phyloP scores from a whole-genome alignment of 2,888 invertebrate species.

The Alloplasta piceator region DNA sequence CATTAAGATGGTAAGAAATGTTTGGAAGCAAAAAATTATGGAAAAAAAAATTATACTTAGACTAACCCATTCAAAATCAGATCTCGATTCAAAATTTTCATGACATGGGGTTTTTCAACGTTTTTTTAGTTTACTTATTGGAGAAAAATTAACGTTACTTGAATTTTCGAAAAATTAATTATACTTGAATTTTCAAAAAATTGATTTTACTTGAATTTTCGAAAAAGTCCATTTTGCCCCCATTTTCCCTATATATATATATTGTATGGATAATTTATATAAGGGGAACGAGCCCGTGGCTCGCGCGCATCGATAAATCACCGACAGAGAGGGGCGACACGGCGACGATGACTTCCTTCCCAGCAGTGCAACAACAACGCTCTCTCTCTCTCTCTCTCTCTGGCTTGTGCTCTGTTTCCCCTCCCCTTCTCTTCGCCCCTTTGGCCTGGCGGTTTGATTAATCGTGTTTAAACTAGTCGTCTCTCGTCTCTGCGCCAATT shows the following conservation, averaged over 20 bases:
- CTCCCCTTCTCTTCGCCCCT: constrained; percentile 40
- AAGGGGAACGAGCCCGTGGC: constrained; percentile 52
- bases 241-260: neutral
- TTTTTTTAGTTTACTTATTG: too few species aligned
- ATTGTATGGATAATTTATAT: constrained; percentile 22
- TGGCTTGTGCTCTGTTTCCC: constrained; percentile 31
- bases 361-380: constrained; percentile 57
- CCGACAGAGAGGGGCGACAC: constrained; percentile 23
- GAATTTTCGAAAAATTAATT: too few species aligned
- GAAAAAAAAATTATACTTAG: neutral
- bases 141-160: too few species aligned
- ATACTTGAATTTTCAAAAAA: too few species aligned
- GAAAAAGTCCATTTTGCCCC: too few species aligned
- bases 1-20: too few species aligned
- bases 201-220: too few species aligned
- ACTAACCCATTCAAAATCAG: too few species aligned
- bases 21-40: too few species aligned
- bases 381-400: constrained; percentile 32
- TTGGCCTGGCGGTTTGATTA: constrained; percentile 78
- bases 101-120: too few species aligned
- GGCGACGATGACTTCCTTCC: constrained; percentile 38
- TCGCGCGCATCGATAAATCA: constrained; percentile 62
- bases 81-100: too few species aligned
- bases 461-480: constrained; percentile 81
- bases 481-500: constrained; percentile 80